These are phyloP conservation scores for Hoplostethus mediterraneus DNA, from an alignment of 2,797 vertebrate species.

Conservation along the genomic window DNA sequence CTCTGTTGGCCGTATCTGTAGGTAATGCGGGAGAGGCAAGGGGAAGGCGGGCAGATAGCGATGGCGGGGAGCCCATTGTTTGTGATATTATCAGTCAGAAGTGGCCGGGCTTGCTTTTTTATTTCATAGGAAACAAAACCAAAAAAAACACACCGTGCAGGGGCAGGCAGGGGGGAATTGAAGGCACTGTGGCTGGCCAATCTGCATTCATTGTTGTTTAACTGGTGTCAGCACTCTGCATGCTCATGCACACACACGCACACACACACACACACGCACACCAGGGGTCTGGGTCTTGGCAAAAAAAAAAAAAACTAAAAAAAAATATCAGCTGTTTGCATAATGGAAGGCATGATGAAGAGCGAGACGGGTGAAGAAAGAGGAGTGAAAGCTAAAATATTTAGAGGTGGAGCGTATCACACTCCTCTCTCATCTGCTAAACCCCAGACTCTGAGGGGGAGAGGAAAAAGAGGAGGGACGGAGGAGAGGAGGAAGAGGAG, in stretches of 20 bases:
- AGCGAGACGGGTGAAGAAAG: slow-evolving; percentile 2
- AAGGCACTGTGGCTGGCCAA: slow-evolving; percentile 25
- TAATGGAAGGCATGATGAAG: slow-evolving; percentile 23
- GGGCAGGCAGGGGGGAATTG: background rate
- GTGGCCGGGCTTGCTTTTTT: no score
- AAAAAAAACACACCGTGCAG: background rate
- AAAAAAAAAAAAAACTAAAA: background rate
- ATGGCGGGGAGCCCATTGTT: background rate
- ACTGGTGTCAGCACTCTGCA: slow-evolving; percentile 59
- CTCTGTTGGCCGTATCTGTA: no score
- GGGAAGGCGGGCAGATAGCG: background rate
- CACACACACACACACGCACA: background rate
- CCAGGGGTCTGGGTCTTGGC: slow-evolving; percentile 27
- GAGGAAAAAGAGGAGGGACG: background rate
- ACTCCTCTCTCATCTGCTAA: slow-evolving; percentile 1
- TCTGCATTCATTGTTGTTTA: slow-evolving; percentile 58
- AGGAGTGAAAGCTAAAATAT: slow-evolving; percentile 10
- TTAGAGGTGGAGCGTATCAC: slow-evolving; percentile 4
- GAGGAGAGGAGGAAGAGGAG: no score
- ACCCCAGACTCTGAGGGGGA: no score
- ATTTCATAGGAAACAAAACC: no score
- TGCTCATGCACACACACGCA: slow-evolving; percentile 15
- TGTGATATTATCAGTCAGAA: slow-evolving; percentile 1
- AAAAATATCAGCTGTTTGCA: slow-evolving; percentile 21
- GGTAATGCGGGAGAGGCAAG: background rate